Conservation (phyloP, 2,888 invertebrate genomes). For the Andrena marginata region DNA sequence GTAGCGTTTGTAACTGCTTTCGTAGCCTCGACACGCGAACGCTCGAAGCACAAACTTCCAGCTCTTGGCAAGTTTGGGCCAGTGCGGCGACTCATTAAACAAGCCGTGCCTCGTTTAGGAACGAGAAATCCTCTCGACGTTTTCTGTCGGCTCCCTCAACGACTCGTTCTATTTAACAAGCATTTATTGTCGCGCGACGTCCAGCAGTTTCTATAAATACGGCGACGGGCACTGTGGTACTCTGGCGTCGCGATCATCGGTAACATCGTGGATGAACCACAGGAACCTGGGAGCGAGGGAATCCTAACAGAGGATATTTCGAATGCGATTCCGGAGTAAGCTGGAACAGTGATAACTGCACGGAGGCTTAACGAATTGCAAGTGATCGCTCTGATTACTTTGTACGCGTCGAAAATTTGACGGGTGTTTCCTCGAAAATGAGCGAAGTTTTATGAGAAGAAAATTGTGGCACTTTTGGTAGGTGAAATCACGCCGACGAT, state of each 20-base stretch:
- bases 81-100: constrained; percentile 45
- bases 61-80: constrained; percentile 4
- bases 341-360: constrained; percentile 16
- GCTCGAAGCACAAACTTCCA: no score
- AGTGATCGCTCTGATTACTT: no score
- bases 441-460: no score
- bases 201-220: constrained; percentile 61
- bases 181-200: constrained; percentile 55
- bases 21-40: no score
- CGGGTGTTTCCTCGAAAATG: no score
- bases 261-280: constrained; percentile 15
- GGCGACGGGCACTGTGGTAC: constrained; percentile 15
- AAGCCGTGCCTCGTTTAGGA: constrained; percentile 38
- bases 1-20: no score
- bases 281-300: background rate
- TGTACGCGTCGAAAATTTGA: no score
- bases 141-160: constrained; percentile 22
- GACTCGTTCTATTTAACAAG: constrained; percentile 58
- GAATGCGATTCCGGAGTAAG: background rate
- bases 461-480: no score
- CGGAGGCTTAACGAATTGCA: background rate
- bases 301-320: background rate
- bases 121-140: constrained; percentile 43
- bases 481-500: no score
- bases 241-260: constrained; percentile 25